A percentile compares a stretch with the other conserved stretches of the same genome.
phyloP scores from a whole-genome alignment of 2,888 invertebrate genomes.

The Stegophylla sp. region DNA sequence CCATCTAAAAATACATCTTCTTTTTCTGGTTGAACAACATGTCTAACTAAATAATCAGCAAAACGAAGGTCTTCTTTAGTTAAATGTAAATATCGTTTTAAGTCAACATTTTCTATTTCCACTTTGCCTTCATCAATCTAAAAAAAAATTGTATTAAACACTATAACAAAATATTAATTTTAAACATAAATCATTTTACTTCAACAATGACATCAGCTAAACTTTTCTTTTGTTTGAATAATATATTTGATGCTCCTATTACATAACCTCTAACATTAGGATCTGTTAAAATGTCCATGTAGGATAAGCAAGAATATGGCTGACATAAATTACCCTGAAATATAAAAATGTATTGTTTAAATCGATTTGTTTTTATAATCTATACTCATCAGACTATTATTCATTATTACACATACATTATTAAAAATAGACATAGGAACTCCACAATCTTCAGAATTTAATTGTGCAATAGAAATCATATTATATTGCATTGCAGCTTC shows the following conservation, averaged over 20 bases:
- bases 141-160: constrained; percentile 28
- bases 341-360: constrained; percentile 2
- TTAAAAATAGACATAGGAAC: constrained; percentile 78
- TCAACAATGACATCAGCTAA: constrained; percentile 91
- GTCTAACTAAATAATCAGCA: constrained; percentile 88
- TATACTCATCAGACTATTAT: not conserved
- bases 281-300: constrained; percentile 89
- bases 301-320: constrained; percentile 94
- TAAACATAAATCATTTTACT: constrained; percentile 66
- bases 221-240: constrained; percentile 94
- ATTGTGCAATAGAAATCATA: constrained; percentile 71
- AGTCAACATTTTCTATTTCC: constrained; percentile 77
- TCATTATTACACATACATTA: constrained; percentile 60
- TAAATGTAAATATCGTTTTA: constrained; percentile 82
- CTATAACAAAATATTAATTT: not conserved
- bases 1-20: constrained; percentile 77
- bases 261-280: constrained; percentile 84
- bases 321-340: constrained; percentile 86
- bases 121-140: constrained; percentile 83
- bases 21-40: constrained; percentile 70
- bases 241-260: constrained; percentile 97
- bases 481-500: constrained; percentile 69
- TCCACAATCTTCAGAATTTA: constrained; percentile 79
- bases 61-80: constrained; percentile 94
- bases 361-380: not conserved